Base-by-base conservation (phyloP, 2,888 invertebrate genomes). In the Steinernema carpocapsae region DNA sequence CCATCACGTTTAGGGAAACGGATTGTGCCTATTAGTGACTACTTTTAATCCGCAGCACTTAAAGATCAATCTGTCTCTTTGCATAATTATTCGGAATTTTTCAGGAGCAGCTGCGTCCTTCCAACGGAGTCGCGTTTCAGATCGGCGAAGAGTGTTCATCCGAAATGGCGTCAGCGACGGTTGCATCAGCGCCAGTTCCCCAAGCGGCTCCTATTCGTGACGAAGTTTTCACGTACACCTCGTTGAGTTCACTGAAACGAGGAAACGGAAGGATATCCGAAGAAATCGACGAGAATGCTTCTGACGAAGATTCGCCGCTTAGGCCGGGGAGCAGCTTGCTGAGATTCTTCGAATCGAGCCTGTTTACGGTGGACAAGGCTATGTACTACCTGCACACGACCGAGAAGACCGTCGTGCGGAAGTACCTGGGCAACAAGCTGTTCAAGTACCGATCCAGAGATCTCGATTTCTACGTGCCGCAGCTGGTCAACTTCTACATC, bases 301-400 rank as follows among this genome's bases (percentile, higher is more conserved):
- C 64, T 3, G 64, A 64, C 32, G 64, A 64, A 2, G 64, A 64
- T 32, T 64, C 64, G 37, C 64, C 64, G 4, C 37, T 64, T 14
- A 29, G 32, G 37, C 32, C 64, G 32, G 64, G 64, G 32, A 64
- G 64, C 26, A 64, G 90, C 89, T 90, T 94, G 77, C 91, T 95
- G 83, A 91, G 99, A 86, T 91, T 99, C 87, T 95, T 99, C 88
- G 96, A 99, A 90, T 96, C 97, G 85, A 95, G 94, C 90, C 92
- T 96, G 85, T 95, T 99, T 90, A 95, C 97, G 89, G 95, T 97
- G 92, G 94, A 95, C 82, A 96, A 97, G 92, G 97, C 97, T 79
- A 94, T 99, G 88, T 94, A 94, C 88, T 99, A 99, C 90, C 91
- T 99, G 76, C 97, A 95, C 89, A 95, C 95, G 89, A 95, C 97